phyloP scores from a whole-genome alignment of 2,888 invertebrate genomes.

The Melanophora roralis region DNA sequence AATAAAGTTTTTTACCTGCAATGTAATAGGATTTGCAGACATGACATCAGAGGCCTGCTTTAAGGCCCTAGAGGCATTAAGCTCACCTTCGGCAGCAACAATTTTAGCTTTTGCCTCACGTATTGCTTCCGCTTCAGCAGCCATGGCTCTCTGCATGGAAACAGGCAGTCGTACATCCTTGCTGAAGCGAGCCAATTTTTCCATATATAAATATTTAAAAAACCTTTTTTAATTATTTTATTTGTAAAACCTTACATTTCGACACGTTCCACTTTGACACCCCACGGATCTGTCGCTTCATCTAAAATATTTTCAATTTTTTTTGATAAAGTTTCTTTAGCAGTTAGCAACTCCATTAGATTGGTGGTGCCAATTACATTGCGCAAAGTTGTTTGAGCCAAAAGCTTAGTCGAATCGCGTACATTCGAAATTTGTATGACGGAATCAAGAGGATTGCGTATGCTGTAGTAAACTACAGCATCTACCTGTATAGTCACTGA shows the following conservation, averaged over 20 bases:
- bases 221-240: not conserved
- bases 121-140: constrained; percentile 70
- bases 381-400: constrained; percentile 89
- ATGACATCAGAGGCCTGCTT: constrained; percentile 72
- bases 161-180: constrained; percentile 69
- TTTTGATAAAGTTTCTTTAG: constrained; percentile 91
- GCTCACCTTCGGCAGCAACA: constrained; percentile 71
- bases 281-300: constrained; percentile 92
- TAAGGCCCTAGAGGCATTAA: constrained; percentile 67
- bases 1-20: constrained; percentile 65
- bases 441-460: constrained; percentile 85
- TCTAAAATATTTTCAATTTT: constrained; percentile 90
- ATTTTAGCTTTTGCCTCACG: constrained; percentile 72
- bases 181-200: no score
- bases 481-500: constrained; percentile 95
- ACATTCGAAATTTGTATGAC: constrained; percentile 81
- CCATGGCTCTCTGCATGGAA: constrained; percentile 68
- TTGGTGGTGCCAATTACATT: constrained; percentile 94
- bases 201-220: not conserved
- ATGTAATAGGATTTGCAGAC: constrained; percentile 67
- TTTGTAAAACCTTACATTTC: constrained; percentile 83
- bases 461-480: constrained; percentile 89
- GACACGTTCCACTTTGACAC: constrained; percentile 94
- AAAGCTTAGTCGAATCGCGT: constrained; percentile 83
- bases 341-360: constrained; percentile 92